Conservation (phyloP, 2,113 vertebrate genomes). For the Sebastes fasciatus region DNA sequence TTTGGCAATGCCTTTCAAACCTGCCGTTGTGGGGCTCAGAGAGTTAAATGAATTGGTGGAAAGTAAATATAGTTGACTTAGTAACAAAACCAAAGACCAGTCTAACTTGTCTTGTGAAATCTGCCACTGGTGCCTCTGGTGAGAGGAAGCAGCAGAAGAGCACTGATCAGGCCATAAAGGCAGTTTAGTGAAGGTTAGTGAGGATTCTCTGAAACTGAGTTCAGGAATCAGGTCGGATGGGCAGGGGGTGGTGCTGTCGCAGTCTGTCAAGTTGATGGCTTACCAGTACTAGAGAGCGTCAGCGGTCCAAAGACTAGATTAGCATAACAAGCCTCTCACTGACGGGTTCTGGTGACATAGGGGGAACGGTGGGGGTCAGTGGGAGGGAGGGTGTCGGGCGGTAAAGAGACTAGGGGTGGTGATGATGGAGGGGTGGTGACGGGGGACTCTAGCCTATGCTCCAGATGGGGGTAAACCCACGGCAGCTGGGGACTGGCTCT, state of each 20-base stretch:
- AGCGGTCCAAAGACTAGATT: constrained; percentile 85
- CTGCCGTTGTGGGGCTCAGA: too few species aligned
- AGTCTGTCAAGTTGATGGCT: constrained; percentile 82
- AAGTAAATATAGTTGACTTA: neutral
- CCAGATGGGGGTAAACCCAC: constrained; percentile 84
- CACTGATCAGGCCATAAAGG: constrained; percentile 14
- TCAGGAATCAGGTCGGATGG: constrained; percentile 45
- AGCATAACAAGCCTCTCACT: constrained; percentile 94
- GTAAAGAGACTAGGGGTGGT: constrained; percentile 64
- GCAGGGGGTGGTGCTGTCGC: constrained; percentile 44
- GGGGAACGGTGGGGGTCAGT: constrained; percentile 71
- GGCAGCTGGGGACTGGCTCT: constrained; percentile 94
- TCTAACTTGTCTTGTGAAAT: constrained; percentile 6
- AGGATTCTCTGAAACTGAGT: constrained; percentile 44
- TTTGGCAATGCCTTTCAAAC: too few species aligned
- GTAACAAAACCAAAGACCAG: neutral
- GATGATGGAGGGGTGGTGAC: constrained; percentile 50
- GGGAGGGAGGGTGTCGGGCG: constrained; percentile 65
- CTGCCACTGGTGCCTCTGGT: neutral
- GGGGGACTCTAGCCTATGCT: constrained; percentile 85
- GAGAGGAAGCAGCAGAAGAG: constrained; percentile 16
- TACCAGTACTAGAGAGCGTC: constrained; percentile 88
- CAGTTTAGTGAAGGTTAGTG: constrained; percentile 53
- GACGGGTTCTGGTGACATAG: constrained; percentile 65
- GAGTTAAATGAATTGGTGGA: too few species aligned